Conservation (phyloP, 2,797 vertebrate genomes). For the Acanthis flammea region DNA sequence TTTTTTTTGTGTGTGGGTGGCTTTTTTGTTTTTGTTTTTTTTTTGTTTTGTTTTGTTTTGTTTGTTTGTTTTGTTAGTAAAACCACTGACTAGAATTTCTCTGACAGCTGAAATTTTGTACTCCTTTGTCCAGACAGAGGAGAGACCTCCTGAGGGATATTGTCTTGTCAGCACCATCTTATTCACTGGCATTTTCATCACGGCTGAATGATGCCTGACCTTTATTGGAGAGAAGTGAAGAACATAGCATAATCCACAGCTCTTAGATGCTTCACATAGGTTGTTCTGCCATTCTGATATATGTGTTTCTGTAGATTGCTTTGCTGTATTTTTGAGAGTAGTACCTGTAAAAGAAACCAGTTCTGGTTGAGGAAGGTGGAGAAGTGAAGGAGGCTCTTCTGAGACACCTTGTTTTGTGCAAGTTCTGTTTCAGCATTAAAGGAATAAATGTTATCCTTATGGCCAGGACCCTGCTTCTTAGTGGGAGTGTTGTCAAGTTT, state of each 20-base stretch:
- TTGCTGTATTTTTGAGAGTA: background rate
- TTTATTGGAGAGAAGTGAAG: background rate
- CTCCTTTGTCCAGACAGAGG: background rate
- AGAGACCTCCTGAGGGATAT: background rate
- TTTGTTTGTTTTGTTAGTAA: background rate
- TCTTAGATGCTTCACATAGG: background rate
- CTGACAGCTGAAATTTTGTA: background rate
- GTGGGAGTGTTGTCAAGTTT: background rate
- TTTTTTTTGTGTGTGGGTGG: too few relatives aligned
- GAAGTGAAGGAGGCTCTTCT: background rate
- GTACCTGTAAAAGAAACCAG: background rate
- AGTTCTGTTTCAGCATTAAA: background rate
- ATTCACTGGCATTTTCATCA: background rate
- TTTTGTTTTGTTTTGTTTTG: background rate
- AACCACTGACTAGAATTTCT: background rate
- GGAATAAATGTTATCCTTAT: background rate
- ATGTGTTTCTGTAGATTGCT: background rate
- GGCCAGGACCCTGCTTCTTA: background rate
- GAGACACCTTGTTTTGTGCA: background rate
- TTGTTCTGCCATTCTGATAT: background rate
- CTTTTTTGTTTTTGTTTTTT: background rate
- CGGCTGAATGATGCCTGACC: background rate
- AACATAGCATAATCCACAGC: too few relatives aligned
- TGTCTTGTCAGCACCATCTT: background rate
- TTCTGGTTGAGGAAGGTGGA: background rate